Conservation (phyloP, 2,888 invertebrate genomes). For the Ennomos erosarius region DNA sequence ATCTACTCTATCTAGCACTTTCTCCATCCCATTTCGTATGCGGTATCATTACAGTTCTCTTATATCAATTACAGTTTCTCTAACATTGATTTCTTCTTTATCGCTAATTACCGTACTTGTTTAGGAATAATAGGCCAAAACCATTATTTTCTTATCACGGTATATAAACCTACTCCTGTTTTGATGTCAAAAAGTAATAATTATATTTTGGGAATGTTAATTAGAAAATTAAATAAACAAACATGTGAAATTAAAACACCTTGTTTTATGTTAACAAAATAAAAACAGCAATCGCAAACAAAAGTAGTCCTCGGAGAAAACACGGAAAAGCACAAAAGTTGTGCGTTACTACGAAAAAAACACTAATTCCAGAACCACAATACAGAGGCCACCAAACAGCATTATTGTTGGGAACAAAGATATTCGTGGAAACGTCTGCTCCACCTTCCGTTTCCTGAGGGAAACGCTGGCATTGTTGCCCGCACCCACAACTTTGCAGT, state of each 20-base stretch:
- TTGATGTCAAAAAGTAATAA: no score
- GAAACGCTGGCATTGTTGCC: slow-evolving; percentile 54
- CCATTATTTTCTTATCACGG: no score
- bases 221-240: no score
- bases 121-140: no score
- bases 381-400: slow-evolving; percentile 34
- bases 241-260: background rate
- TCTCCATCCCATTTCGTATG: no score
- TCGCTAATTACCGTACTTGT: no score
- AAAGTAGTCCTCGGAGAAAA: background rate
- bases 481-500: slow-evolving; percentile 15
- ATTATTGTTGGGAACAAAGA: slow-evolving; percentile 46
- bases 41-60: no score
- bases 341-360: slow-evolving; percentile 16
- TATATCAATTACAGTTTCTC: no score
- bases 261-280: background rate
- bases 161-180: no score
- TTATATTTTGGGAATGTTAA: no score
- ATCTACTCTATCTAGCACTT: no score
- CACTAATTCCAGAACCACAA: slow-evolving; percentile 32
- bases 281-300: slow-evolving; percentile 9
- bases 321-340: slow-evolving; percentile 9
- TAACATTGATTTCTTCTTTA: no score
- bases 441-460: slow-evolving; percentile 52
- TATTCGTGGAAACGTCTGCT: slow-evolving; percentile 51